Percentiles rank a stretch among this genome's conserved stretches.
Evolutionary conservation across 2,888 invertebrate genomes (phyloP).

Genomic region (Ctenicera cuprea): DNA sequence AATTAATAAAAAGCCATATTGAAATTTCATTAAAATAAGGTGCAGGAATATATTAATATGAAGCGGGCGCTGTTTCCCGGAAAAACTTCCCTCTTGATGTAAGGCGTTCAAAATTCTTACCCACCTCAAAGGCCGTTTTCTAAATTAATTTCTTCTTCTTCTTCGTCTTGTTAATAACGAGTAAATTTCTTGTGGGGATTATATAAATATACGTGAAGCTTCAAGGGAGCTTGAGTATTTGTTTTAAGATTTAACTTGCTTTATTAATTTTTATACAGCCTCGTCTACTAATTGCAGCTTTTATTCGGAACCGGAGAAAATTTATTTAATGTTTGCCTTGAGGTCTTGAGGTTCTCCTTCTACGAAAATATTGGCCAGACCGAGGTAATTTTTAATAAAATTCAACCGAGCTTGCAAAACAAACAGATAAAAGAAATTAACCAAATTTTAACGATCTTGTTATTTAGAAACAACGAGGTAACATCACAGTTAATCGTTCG

Average conservation of each 20-base stretch:
- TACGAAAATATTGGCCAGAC: too few species aligned
- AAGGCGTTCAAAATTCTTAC: neutral
- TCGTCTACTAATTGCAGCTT: neutral
- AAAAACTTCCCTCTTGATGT: neutral
- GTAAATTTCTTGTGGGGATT: slow-evolving; percentile 4
- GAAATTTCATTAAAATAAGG: slow-evolving; percentile 48
- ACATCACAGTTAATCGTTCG: too few species aligned
- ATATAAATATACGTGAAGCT: slow-evolving; percentile 18
- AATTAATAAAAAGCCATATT: slow-evolving; percentile 44
- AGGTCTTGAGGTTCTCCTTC: too few species aligned
- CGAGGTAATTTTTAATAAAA: too few species aligned
- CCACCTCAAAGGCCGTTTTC: slow-evolving; percentile 15
- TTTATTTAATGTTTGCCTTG: neutral
- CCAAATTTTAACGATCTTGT: too few species aligned
- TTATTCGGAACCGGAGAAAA: neutral
- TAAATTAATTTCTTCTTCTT: slow-evolving; percentile 19
- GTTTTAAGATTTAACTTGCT: slow-evolving; percentile 16
- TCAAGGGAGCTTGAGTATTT: slow-evolving; percentile 4
- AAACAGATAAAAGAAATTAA: too few species aligned
- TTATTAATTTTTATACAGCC: slow-evolving; percentile 15
- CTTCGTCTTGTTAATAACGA: slow-evolving; percentile 8
- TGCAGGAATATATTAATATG: slow-evolving; percentile 42
- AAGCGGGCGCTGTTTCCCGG: neutral
- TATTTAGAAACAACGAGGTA: too few species aligned
- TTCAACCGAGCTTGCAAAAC: too few species aligned